Evolutionary conservation across 2,888 invertebrate genomes (phyloP).

Genomic region (Drosophila greeni): DNA sequence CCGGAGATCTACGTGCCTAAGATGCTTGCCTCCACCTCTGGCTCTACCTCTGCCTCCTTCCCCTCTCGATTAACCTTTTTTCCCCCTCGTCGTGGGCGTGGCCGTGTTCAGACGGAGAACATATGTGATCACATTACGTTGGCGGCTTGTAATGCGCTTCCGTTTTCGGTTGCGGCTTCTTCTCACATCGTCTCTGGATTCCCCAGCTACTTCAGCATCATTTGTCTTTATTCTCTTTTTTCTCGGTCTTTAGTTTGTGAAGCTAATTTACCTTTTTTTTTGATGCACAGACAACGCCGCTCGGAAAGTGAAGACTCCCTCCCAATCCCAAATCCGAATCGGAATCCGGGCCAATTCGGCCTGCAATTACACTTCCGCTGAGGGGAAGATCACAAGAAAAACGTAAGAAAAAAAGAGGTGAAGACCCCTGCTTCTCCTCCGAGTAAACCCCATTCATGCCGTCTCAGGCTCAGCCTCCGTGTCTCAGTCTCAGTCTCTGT

Average conservation of each 20-base stretch:
- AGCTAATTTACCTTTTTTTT: conserved; percentile 51
- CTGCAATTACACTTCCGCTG: conserved; percentile 69
- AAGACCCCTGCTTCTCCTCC: conserved; percentile 20
- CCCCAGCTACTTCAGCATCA: conserved; percentile 15
- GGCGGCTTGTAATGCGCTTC: conserved; percentile 67
- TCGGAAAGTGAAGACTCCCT: conserved; percentile 38
- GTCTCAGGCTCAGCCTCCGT: conserved; percentile 13
- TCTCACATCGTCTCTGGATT: background rate
- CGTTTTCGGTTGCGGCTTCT: conserved; percentile 49
- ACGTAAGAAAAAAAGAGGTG: conserved; percentile 14
- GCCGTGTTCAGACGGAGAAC: conserved; percentile 21
- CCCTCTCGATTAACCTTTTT: conserved; percentile 3
- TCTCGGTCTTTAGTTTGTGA: conserved; percentile 19
- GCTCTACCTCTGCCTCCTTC: too few relatives aligned
- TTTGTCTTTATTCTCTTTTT: conserved; percentile 26
- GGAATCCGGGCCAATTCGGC: conserved; percentile 35
- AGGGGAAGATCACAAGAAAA: conserved; percentile 18
- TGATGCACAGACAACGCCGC: conserved; percentile 57
- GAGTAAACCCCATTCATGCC: conserved; percentile 50
- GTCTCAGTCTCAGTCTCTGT: conserved; percentile 13
- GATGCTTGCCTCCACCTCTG: conserved; percentile 19
- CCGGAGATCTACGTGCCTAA: conserved; percentile 55
- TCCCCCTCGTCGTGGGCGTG: conserved; percentile 27
- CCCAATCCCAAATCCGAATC: conserved; percentile 22
- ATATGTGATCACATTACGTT: conserved; percentile 66